Percentiles rank a stretch among this genome's conserved stretches.
Evolutionary conservation across 2,888 invertebrate genomes (phyloP).

Genomic region (Parapristionchus giblindavisi): DNA sequence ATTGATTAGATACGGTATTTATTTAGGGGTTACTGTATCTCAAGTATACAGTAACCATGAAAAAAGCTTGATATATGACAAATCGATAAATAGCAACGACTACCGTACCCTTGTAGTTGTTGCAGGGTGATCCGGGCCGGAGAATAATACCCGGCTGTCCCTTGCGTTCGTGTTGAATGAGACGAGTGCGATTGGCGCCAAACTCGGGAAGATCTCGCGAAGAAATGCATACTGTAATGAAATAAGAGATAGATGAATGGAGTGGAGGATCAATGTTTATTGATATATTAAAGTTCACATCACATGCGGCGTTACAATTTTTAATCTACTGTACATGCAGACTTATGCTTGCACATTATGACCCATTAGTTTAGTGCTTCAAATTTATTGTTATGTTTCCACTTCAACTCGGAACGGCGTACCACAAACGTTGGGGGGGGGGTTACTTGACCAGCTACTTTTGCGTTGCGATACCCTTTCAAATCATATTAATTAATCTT

Average conservation of each 20-base stretch:
- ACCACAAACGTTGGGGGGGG: no score
- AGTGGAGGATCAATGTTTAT: background rate
- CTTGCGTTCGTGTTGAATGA: conserved; percentile 58
- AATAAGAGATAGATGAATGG: background rate
- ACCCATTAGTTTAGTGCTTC: background rate
- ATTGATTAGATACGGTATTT: no score
- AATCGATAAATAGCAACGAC: background rate
- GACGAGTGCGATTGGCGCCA: conserved; percentile 52
- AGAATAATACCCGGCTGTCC: conserved; percentile 72
- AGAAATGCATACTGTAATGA: conserved; percentile 61
- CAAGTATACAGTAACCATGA: background rate
- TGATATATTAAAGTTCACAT: background rate
- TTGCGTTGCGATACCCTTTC: no score
- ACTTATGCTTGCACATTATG: background rate
- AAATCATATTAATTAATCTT: no score
- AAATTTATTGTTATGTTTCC: background rate
- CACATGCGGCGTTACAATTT: background rate
- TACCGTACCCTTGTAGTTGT: conserved; percentile 80
- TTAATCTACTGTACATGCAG: background rate
- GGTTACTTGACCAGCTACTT: no score
- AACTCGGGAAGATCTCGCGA: conserved; percentile 66
- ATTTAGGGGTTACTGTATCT: no score
- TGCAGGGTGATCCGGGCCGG: conserved; percentile 95
- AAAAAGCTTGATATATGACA: background rate
- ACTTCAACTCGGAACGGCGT: background rate